These are phyloP conservation scores for Myzus persicae DNA, from an alignment of 1,140 invertebrate species.

Conservation along the genomic window DNA sequence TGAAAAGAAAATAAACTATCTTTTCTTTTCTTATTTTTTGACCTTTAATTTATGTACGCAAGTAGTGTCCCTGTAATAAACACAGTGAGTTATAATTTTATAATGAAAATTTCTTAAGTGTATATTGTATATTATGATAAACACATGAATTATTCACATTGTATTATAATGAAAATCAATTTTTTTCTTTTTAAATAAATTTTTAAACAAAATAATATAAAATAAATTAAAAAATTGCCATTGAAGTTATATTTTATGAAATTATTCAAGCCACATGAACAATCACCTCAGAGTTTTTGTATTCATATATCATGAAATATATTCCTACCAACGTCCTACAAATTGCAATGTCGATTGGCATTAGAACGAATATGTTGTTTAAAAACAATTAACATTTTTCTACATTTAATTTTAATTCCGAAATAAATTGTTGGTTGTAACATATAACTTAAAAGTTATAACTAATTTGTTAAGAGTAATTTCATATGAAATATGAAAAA, in stretches of 20 bases:
- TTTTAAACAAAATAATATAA: neutral
- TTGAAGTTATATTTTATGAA: neutral
- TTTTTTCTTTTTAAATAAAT: neutral
- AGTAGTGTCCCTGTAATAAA: neutral
- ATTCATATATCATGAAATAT: neutral
- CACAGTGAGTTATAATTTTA: neutral
- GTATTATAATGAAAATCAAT: neutral
- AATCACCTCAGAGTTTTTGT: neutral
- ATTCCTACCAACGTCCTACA: neutral
- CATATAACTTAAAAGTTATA: no score
- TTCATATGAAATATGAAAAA: no score
- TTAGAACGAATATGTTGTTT: neutral
- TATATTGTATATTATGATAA: neutral
- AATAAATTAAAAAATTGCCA: neutral
- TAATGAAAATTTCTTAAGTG: neutral
- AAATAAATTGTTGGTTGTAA: neutral
- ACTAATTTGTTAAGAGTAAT: no score
- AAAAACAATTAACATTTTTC: neutral
- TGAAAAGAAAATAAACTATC: neutral
- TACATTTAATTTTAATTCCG: neutral
- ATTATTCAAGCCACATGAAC: neutral
- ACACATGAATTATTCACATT: neutral
- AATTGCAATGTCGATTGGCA: neutral
- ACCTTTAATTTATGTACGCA: neutral
- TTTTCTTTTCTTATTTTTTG: neutral